Evolutionary conservation across 2,113 vertebrate genomes (phyloP).

Genomic region (Sander vitreus): DNA sequence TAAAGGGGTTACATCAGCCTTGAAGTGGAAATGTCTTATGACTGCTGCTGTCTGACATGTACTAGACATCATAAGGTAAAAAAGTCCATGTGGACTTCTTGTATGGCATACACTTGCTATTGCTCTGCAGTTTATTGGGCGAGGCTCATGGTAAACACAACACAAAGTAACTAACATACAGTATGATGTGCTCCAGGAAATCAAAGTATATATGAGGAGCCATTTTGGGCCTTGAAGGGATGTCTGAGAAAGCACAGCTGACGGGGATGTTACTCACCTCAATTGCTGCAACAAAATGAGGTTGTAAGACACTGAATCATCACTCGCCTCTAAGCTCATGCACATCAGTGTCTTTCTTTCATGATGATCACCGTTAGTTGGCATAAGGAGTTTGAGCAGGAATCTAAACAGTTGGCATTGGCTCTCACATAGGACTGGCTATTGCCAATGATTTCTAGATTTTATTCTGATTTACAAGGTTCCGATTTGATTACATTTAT

Average conservation of each 20-base stretch:
- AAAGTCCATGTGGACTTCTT: too few relatives aligned
- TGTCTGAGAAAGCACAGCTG: background rate
- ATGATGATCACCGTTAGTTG: too few relatives aligned
- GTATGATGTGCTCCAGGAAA: background rate
- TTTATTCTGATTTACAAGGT: too few relatives aligned
- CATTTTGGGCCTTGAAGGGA: background rate
- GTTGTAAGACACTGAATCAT: background rate
- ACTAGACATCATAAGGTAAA: too few relatives aligned
- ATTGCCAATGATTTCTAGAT: too few relatives aligned
- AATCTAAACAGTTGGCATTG: too few relatives aligned
- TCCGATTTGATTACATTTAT: too few relatives aligned
- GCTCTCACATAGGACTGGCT: too few relatives aligned
- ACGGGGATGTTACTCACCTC: background rate
- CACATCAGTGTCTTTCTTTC: background rate
- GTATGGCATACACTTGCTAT: background rate
- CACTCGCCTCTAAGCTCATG: background rate
- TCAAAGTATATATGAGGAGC: background rate
- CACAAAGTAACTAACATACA: background rate
- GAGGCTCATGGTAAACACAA: background rate
- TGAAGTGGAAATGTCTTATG: background rate
- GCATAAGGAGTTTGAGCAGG: too few relatives aligned
- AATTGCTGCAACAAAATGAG: background rate
- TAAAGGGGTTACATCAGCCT: background rate
- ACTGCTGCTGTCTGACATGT: background rate
- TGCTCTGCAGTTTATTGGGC: background rate